Evolutionary conservation across 2,797 vertebrate genomes (phyloP).

Genomic region (Pantherophis vulpinus): DNA sequence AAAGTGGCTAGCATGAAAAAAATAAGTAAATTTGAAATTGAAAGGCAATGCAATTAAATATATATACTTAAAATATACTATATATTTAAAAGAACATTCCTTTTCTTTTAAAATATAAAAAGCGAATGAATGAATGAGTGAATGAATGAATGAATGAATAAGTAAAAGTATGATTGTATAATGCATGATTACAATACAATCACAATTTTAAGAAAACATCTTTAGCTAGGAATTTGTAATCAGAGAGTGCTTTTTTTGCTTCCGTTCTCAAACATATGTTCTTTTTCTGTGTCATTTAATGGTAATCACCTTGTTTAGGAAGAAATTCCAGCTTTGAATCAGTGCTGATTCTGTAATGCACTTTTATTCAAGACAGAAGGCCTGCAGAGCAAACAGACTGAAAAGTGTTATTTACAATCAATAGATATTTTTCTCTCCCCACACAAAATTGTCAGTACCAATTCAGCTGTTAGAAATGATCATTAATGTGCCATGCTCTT

Average conservation of each 20-base stretch:
- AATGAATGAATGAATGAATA: background rate
- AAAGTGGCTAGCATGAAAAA: background rate
- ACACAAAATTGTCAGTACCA: constrained; percentile 33
- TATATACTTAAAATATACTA: background rate
- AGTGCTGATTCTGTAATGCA: background rate
- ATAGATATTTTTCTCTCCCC: constrained; percentile 17
- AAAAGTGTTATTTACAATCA: constrained; percentile 4
- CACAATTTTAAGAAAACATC: background rate
- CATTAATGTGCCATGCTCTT: background rate
- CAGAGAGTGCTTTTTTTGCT: background rate
- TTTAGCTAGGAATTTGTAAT: background rate
- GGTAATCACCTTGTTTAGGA: background rate
- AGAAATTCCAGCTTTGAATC: background rate
- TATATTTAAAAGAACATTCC: background rate
- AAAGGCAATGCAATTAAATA: background rate
- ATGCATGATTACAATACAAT: background rate
- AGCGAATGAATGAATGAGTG: background rate
- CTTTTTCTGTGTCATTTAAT: background rate
- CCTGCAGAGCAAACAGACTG: background rate
- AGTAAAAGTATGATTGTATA: background rate
- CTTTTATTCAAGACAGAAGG: constrained; percentile 2
- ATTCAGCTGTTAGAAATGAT: constrained; percentile 38
- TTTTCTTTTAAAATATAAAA: background rate
- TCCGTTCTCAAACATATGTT: background rate
- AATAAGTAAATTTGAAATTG: background rate